Base-by-base conservation (phyloP, 2,113 vertebrate species). In the Azemiops feae region DNA sequence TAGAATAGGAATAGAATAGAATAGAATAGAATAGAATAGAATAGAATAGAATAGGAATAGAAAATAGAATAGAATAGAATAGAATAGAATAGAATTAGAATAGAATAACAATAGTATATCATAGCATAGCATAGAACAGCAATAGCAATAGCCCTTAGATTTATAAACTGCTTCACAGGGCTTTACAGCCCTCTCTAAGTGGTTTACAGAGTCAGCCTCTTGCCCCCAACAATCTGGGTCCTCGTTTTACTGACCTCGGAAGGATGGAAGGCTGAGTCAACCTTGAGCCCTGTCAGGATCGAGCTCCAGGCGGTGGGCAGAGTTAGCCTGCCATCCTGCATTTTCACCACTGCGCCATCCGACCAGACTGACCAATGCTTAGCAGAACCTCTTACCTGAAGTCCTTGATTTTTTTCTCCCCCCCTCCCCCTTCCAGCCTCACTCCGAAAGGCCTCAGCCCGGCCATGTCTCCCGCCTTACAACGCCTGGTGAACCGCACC, bases 371-470 rank as follows among this genome's bases (percentile, higher is more conserved):
- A 81, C 34, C 74, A 22, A 43, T 20, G n/a, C 69, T 69, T 69
- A 4, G 4, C 1, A 81, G 34, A 39, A 39, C 69, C 69, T 39
- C 16, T 81, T 39, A 20, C 39, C 69, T 20, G 69, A 81, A 34
- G 16, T 39, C n/a, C 69, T 81, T 81, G 39, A 39, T 81, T 20
- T 81, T 34, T 2, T 34, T 52, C 14, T 52, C 9, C 10, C 0
- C 93, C 96, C 39, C 95, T 0, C 93, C 96, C 45, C 96, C 0
- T 97, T 96, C 30, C 97, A 99, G 99, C 95, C 98, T 99, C 12
- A 99, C 99, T 0, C 99, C 99, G 0, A 99, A 99, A 98, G 99
- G 99, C 91, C 95, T 99, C 92, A 99, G 98, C 92, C 99, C 99
- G 0, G 98, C 98, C 0, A 98, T 99, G 97, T 99, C 98, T 30